Evolutionary conservation across 2,888 invertebrate genomes (phyloP).

Genomic region (Oscheius sp.): DNA sequence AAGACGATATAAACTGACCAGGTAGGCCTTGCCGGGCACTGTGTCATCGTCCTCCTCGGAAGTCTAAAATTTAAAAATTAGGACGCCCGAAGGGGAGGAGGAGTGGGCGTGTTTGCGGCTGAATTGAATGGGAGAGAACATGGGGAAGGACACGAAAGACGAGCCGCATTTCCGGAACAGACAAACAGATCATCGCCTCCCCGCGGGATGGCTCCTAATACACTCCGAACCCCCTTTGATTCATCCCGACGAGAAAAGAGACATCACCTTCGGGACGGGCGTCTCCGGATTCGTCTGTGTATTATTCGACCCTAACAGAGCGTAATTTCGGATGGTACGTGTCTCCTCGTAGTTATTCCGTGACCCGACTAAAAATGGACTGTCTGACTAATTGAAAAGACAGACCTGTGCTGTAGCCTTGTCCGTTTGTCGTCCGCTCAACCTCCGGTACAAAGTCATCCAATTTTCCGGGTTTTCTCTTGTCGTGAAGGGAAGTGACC

Average conservation of each 20-base stretch:
- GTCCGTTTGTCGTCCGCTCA: slow-evolving; percentile 32
- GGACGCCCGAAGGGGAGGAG: neutral
- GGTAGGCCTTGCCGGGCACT: slow-evolving; percentile 28
- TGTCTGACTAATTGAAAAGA: neutral
- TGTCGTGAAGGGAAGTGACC: slow-evolving; percentile 55
- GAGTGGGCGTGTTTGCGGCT: neutral
- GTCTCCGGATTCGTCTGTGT: slow-evolving; percentile 29
- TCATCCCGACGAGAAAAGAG: slow-evolving; percentile 2
- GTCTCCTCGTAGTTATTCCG: slow-evolving; percentile 34
- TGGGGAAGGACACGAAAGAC: neutral
- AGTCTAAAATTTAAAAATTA: slow-evolving; percentile 10
- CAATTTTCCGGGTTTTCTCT: slow-evolving; percentile 63
- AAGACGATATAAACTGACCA: slow-evolving; percentile 22
- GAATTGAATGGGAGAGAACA: slow-evolving; percentile 1
- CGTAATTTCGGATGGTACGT: slow-evolving; percentile 52
- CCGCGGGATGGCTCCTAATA: no score
- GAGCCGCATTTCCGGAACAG: slow-evolving; percentile 38
- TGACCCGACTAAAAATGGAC: slow-evolving; percentile 5
- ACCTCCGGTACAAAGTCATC: slow-evolving; percentile 71
- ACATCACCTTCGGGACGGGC: slow-evolving; percentile 1
- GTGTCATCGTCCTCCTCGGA: slow-evolving; percentile 34
- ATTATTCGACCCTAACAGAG: slow-evolving; percentile 34
- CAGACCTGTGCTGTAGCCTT: slow-evolving; percentile 7
- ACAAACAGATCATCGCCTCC: neutral
- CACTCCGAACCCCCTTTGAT: neutral